Evolutionary conservation across 2,888 invertebrate genomes (phyloP).

Genomic region (Zaprionus bogoriensis): DNA sequence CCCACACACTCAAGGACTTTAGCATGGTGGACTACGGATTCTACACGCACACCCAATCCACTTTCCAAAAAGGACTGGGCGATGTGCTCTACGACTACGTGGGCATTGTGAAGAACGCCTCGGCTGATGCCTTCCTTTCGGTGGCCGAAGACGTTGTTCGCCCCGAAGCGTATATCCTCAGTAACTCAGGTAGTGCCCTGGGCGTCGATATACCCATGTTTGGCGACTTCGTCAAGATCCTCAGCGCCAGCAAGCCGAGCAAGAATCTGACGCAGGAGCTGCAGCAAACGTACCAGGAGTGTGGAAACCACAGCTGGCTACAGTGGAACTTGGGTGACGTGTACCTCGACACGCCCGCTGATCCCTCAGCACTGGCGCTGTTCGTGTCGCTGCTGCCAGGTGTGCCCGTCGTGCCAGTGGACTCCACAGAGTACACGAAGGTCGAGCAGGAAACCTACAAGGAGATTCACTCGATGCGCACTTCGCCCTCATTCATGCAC

Average conservation of each 20-base stretch:
- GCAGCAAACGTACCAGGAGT: slow-evolving; percentile 53
- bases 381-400: slow-evolving; percentile 91
- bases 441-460: slow-evolving; percentile 56
- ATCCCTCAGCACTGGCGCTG: slow-evolving; percentile 84
- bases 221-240: slow-evolving; percentile 73
- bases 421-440: slow-evolving; percentile 53
- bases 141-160: slow-evolving; percentile 80
- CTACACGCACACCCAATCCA: slow-evolving; percentile 86
- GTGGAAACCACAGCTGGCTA: slow-evolving; percentile 77
- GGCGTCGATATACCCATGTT: slow-evolving; percentile 81
- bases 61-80: slow-evolving; percentile 85
- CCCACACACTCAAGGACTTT: slow-evolving; percentile 50
- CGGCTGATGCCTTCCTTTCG: slow-evolving; percentile 83
- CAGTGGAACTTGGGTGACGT: slow-evolving; percentile 81
- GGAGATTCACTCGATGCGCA: slow-evolving; percentile 82
- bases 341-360: slow-evolving; percentile 37
- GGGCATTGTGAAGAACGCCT: slow-evolving; percentile 85
- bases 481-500: slow-evolving; percentile 86
- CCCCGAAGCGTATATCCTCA: slow-evolving; percentile 73
- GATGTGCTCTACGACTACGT: slow-evolving; percentile 87
- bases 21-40: slow-evolving; percentile 85
- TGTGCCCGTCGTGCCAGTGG: slow-evolving; percentile 86
- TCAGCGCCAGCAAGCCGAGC: slow-evolving; percentile 59
- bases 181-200: slow-evolving; percentile 52
- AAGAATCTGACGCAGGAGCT: slow-evolving; percentile 71